Percentiles rank a stretch among this genome's conserved stretches.
phyloP scores from a whole-genome alignment of 2,113 vertebrate genomes.

The Antechinus stuartii region DNA sequence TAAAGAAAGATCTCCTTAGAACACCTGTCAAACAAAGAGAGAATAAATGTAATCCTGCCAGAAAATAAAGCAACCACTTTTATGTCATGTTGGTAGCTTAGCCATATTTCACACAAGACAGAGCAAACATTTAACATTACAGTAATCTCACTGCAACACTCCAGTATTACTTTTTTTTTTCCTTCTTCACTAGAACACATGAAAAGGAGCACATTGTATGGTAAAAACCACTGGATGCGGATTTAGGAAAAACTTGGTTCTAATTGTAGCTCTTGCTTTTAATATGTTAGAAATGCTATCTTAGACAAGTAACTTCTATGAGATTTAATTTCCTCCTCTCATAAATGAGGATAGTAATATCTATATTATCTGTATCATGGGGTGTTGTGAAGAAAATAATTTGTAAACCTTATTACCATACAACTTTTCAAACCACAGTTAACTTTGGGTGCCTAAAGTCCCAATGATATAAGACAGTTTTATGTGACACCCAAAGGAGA shows the following conservation, averaged over 20 bases:
- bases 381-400: neutral
- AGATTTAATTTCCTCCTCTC: neutral
- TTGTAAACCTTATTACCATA: neutral
- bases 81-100: constrained; percentile 25
- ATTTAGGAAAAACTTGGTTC: neutral
- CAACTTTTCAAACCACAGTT: neutral
- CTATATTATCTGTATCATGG: neutral
- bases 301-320: neutral
- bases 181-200: neutral
- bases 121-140: constrained; percentile 15
- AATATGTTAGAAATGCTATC: neutral
- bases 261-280: neutral
- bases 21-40: constrained; percentile 62
- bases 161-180: neutral
- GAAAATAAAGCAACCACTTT: neutral
- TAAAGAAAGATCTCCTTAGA: constrained; percentile 59
- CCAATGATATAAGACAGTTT: neutral
- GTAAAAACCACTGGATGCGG: neutral
- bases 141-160: neutral
- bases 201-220: neutral
- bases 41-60: constrained; percentile 43
- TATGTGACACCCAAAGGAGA: neutral
- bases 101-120: constrained; percentile 17
- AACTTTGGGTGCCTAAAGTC: neutral
- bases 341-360: neutral